phyloP scores from a whole-genome alignment of 1,140 invertebrate species.

The Formica exsecta region DNA sequence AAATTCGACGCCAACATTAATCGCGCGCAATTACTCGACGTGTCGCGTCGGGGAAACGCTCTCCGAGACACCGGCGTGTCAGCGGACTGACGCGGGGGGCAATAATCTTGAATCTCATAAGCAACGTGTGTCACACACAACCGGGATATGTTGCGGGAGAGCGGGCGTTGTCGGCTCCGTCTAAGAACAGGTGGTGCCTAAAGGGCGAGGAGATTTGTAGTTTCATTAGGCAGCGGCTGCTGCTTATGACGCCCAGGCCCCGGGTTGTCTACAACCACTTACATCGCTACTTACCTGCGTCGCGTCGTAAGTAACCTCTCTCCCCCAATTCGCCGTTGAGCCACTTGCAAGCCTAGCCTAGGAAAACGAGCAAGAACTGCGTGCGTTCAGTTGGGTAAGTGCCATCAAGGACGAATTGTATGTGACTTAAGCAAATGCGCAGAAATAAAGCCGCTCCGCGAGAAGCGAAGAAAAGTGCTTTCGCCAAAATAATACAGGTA shows the following conservation, averaged over 20 bases:
- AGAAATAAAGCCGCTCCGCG: constrained; percentile 32
- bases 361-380: constrained; percentile 51
- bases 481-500: not conserved
- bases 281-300: constrained; percentile 85
- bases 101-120: constrained; percentile 83
- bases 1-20: constrained; percentile 51
- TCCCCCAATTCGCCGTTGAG: constrained; percentile 48
- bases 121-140: constrained; percentile 79
- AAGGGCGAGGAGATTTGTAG: constrained; percentile 86
- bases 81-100: constrained; percentile 50
- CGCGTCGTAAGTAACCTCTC: constrained; percentile 74
- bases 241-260: constrained; percentile 84
- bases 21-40: constrained; percentile 48
- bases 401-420: constrained; percentile 52
- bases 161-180: constrained; percentile 73
- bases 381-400: constrained; percentile 47
- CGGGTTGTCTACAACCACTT: constrained; percentile 86
- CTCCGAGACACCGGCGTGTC: constrained; percentile 34
- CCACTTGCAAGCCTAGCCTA: constrained; percentile 32
- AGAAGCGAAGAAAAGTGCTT: not conserved
- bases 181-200: constrained; percentile 85
- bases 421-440: constrained; percentile 54
- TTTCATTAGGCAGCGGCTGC: constrained; percentile 86
- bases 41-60: constrained; percentile 47
- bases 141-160: constrained; percentile 75